These are phyloP conservation scores for Corythucha ciliata DNA, from an alignment of 2,888 invertebrate species.

Conservation along the genomic window DNA sequence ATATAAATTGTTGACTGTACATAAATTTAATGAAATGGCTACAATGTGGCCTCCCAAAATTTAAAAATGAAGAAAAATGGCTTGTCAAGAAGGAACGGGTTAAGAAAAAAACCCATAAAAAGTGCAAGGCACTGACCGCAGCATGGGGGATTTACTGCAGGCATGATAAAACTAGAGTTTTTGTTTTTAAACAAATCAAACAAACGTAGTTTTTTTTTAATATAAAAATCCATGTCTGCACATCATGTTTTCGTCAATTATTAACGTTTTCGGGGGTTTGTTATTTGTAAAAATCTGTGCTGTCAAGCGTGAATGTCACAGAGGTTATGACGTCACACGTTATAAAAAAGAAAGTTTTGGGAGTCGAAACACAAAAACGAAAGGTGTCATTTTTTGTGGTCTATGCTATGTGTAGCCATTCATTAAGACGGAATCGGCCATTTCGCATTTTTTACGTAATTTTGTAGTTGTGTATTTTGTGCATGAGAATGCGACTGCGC, in stretches of 20 bases:
- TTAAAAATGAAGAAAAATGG: conserved; percentile 22
- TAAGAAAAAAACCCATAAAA: too few species aligned
- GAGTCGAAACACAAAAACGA: background rate
- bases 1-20: too few species aligned
- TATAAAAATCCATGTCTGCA: too few species aligned
- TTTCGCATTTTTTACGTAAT: conserved; percentile 9
- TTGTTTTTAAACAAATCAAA: background rate
- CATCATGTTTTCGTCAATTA: too few species aligned
- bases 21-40: too few species aligned
- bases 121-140: conserved; percentile 37
- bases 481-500: conserved; percentile 25
- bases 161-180: conserved; percentile 18
- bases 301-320: too few species aligned
- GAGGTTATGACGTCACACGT: too few species aligned
- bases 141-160: conserved; percentile 35
- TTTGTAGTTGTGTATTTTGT: conserved; percentile 1
- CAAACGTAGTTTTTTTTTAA: background rate
- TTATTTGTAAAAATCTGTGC: too few species aligned
- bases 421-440: conserved; percentile 19
- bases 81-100: conserved; percentile 34
- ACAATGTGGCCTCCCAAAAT: too few species aligned
- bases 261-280: too few species aligned
- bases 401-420: too few species aligned
- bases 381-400: background rate
- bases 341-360: too few species aligned